These are phyloP conservation scores for Aricia artaxerxes DNA, from an alignment of 2,888 invertebrate species.

Conservation along the genomic window DNA sequence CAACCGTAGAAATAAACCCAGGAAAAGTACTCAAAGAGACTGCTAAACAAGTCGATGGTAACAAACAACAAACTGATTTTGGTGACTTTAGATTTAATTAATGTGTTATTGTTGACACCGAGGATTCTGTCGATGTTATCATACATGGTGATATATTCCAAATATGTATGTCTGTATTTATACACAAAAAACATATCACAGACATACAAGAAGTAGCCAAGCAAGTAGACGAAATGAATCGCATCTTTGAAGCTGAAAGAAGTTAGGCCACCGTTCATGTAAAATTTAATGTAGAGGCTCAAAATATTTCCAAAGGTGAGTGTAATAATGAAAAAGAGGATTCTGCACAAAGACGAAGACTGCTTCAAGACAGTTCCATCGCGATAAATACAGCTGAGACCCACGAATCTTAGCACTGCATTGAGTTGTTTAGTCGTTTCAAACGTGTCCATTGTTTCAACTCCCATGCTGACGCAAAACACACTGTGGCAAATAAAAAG, in stretches of 20 bases:
- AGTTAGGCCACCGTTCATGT: neutral
- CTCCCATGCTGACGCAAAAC: neutral
- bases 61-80: constrained; percentile 31
- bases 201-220: constrained; percentile 37
- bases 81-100: constrained; percentile 36
- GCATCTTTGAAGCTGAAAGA: constrained; percentile 32
- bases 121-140: constrained; percentile 38
- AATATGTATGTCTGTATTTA: constrained; percentile 37
- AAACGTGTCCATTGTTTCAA: constrained; percentile 28
- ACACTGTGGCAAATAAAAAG: neutral
- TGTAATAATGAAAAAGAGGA: neutral
- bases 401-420: constrained; percentile 34
- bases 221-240: constrained; percentile 33
- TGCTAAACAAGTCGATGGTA: constrained; percentile 5
- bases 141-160: constrained; percentile 38
- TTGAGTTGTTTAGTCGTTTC: constrained; percentile 29
- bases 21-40: constrained; percentile 31
- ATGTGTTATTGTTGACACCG: constrained; percentile 35
- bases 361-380: constrained; percentile 31
- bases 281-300: constrained; percentile 31
- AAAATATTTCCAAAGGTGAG: constrained; percentile 21
- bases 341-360: constrained; percentile 27
- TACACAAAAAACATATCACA: constrained; percentile 38
- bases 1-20: constrained; percentile 35
- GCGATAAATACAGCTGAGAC: constrained; percentile 32